Base-by-base conservation (phyloP, 2,888 invertebrate genomes). In the Tetragonula carbonaria region DNA sequence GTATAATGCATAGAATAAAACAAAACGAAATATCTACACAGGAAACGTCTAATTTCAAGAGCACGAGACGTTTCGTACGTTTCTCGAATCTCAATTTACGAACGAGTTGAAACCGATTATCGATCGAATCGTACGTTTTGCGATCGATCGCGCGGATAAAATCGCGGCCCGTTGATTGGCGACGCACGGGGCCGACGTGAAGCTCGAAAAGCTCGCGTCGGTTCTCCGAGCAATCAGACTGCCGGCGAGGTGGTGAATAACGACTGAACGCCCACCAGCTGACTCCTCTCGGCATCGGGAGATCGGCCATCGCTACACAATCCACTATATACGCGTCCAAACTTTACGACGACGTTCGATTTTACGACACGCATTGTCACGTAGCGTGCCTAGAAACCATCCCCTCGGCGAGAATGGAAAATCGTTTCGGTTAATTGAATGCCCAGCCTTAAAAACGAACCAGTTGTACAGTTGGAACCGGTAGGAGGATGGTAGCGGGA, bases 221-320 rank as follows among this genome's bases (percentile, higher is more conserved):
- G 74, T 79, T 80, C 74, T 23, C n/a, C 71, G 70, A 63, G 66
- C 70, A 73, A 72, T 50, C 71, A 87, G 83, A 87, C 87, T 84
- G 80, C 85, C 84, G 82, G 80, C 78, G 82, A 78, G 75, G 83
- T 77, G 80, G 74, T 82, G 86, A 87, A 85, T 85, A 85, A 87
- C 86, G 86, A 86, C 76, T 62, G 80, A 68, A 82, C 87, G 84
- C 87, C 86, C 86, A 87, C 86, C 74, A 51, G 59, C 63, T 63
- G 57, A 74, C 76, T 68, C 62, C 2, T 28, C 59, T 45, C 57
- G 50, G 53, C 76, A 45, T 73, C 67, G 76, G 23, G 23, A 53
- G 83, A 79, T 71, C 72, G 66, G 50, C 38, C 71, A 71, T 74
- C 57, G 73, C 45, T 62, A 70, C 67, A 77, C 71, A 79, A 55